A percentile compares a stretch with the other conserved stretches of the same genome.
Conservation (phyloP, 2,113 vertebrate genomes). For the Tupaia chinensis region DNA sequence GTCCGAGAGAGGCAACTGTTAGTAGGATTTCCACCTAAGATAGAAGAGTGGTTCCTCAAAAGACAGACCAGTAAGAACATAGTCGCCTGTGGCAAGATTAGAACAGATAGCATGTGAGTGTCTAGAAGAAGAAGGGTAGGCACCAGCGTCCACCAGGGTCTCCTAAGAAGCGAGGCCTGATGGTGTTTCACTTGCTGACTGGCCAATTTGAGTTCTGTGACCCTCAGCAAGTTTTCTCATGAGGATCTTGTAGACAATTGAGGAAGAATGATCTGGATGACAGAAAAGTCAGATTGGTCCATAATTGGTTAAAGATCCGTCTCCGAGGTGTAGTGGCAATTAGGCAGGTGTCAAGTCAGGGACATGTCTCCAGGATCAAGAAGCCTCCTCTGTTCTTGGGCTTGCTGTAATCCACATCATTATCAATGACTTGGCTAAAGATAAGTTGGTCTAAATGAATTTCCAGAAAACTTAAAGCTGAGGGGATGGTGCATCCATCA, state of each 20-base stretch:
- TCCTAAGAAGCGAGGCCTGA: not conserved
- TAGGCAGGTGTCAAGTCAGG: not conserved
- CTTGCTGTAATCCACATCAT: not conserved
- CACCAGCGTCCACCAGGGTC: not conserved
- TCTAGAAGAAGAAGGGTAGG: not conserved
- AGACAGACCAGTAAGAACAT: not conserved
- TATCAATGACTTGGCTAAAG: not conserved
- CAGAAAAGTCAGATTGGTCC: conserved; percentile 20
- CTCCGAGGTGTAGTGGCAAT: not conserved
- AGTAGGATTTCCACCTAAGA: not conserved
- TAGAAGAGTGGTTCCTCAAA: not conserved
- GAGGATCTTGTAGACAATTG: not conserved
- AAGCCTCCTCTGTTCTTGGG: not conserved
- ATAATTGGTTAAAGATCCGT: not conserved
- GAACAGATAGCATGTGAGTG: not conserved
- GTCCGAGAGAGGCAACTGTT: not conserved
- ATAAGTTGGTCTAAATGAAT: not conserved
- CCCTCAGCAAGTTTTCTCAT: not conserved
- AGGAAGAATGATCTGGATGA: not conserved
- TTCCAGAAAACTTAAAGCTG: conserved; percentile 32
- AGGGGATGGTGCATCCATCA: not conserved
- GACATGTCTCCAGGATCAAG: not conserved
- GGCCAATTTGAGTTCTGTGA: not conserved
- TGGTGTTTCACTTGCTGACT: not conserved
- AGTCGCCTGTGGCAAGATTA: not conserved